Evolutionary conservation across 1,140 invertebrate species (phyloP).

Genomic region (Drosophila bifasciata): DNA sequence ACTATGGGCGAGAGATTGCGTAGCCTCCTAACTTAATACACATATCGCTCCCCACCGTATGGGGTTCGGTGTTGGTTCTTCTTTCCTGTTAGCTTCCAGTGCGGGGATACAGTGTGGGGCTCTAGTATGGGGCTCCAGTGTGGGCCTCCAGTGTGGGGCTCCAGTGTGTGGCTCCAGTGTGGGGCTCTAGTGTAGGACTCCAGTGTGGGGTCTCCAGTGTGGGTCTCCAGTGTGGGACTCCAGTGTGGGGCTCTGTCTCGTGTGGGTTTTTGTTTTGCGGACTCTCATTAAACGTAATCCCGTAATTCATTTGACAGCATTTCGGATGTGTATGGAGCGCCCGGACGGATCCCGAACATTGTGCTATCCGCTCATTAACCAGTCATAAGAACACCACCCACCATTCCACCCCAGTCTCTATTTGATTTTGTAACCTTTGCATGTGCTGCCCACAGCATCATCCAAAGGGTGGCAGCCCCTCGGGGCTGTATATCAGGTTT

Average conservation of each 20-base stretch:
- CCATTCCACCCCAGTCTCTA: background rate
- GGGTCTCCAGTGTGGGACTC: too few relatives aligned
- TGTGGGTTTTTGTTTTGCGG: slow-evolving; percentile 14
- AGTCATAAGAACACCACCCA: slow-evolving; percentile 1
- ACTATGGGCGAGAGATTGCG: too few relatives aligned
- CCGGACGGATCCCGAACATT: background rate
- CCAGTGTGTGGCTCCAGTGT: too few relatives aligned
- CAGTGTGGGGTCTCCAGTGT: too few relatives aligned
- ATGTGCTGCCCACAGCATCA: slow-evolving; percentile 20
- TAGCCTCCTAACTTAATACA: too few relatives aligned
- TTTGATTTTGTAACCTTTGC: slow-evolving; percentile 54
- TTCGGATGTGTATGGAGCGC: slow-evolving; percentile 5
- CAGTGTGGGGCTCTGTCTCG: background rate
- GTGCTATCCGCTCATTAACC: slow-evolving; percentile 24
- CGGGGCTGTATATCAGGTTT: slow-evolving; percentile 52
- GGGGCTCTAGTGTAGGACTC: too few relatives aligned
- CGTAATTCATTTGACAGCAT: slow-evolving; percentile 46
- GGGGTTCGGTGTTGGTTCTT: too few relatives aligned
- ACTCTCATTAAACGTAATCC: slow-evolving; percentile 60
- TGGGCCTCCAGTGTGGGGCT: too few relatives aligned
- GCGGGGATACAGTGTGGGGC: too few relatives aligned
- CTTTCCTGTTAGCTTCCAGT: too few relatives aligned
- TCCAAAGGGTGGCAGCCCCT: background rate
- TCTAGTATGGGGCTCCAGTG: too few relatives aligned
- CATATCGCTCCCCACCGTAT: too few relatives aligned